Conservation (phyloP, 2,888 invertebrate species). For the Cheilosia scutellata region DNA sequence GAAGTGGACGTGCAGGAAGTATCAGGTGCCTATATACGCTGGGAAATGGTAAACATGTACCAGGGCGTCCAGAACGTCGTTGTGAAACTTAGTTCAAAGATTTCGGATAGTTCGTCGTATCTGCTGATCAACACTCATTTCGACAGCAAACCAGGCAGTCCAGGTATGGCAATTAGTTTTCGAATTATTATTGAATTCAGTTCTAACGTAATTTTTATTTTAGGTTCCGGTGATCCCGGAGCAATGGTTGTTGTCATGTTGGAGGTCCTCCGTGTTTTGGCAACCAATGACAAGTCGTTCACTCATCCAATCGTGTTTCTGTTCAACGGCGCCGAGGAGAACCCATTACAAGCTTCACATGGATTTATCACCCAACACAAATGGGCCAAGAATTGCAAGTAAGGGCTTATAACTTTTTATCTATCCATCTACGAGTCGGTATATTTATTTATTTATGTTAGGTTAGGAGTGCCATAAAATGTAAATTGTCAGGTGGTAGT, state of each 20-base stretch:
- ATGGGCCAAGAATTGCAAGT: constrained; percentile 90
- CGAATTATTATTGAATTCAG: neutral
- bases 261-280: constrained; percentile 85
- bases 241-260: constrained; percentile 87
- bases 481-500: too few species aligned
- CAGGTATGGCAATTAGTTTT: constrained; percentile 84
- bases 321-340: constrained; percentile 89
- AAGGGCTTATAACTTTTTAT: constrained; percentile 32
- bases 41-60: constrained; percentile 81
- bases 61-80: constrained; percentile 81
- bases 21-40: constrained; percentile 80
- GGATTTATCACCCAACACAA: constrained; percentile 89
- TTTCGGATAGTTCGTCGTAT: constrained; percentile 78
- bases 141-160: constrained; percentile 94
- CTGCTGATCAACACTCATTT: constrained; percentile 95
- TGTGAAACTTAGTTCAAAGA: constrained; percentile 79
- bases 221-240: constrained; percentile 87
- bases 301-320: constrained; percentile 87
- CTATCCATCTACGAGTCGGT: too few species aligned
- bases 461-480: too few species aligned
- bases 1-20: constrained; percentile 81
- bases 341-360: constrained; percentile 88
- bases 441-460: too few species aligned
- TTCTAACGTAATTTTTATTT: neutral
- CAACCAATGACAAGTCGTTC: constrained; percentile 82